Conservation (phyloP, 2,888 invertebrate species). For the Drosophila mettleri region DNA sequence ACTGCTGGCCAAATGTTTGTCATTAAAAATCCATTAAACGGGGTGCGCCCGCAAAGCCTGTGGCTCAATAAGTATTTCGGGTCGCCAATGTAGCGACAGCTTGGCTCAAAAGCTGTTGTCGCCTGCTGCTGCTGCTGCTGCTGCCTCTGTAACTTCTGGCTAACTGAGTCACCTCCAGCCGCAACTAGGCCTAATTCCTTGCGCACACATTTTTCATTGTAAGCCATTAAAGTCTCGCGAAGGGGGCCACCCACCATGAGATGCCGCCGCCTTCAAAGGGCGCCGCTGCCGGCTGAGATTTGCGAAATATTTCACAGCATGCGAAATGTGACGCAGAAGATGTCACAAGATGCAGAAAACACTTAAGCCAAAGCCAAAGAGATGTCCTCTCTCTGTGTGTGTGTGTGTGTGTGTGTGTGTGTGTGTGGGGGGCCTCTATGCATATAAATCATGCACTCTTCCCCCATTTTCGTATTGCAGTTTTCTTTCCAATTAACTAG, state of each 20-base stretch:
- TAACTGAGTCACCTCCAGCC: slow-evolving; percentile 23
- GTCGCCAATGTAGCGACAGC: slow-evolving; percentile 34
- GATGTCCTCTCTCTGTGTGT: slow-evolving; percentile 12
- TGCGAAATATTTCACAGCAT: slow-evolving; percentile 78
- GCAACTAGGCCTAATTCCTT: slow-evolving; percentile 10
- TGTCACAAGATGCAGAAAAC: slow-evolving; percentile 75
- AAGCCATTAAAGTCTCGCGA: slow-evolving; percentile 65
- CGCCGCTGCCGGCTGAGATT: slow-evolving; percentile 68
- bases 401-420: not conserved
- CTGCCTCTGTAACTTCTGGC: not conserved
- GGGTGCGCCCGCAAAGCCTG: slow-evolving; percentile 55
- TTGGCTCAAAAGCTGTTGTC: slow-evolving; percentile 22
- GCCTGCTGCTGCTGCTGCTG: not conserved
- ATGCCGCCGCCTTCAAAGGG: slow-evolving; percentile 59
- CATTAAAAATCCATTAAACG: slow-evolving; percentile 76
- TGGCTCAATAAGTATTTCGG: slow-evolving; percentile 38
- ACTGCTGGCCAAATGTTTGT: slow-evolving; percentile 51
- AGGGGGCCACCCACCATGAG: slow-evolving; percentile 70
- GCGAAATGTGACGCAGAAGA: slow-evolving; percentile 74
- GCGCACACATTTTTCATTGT: slow-evolving; percentile 56
- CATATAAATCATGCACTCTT: slow-evolving; percentile 47
- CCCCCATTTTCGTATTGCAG: slow-evolving; percentile 17
- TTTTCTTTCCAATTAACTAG: slow-evolving; percentile 60
- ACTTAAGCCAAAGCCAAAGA: slow-evolving; percentile 55
- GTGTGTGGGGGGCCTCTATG: not conserved